These are phyloP conservation scores for Ceratina australensis DNA, from an alignment of 1,140 invertebrate genomes.

Conservation along the genomic window DNA sequence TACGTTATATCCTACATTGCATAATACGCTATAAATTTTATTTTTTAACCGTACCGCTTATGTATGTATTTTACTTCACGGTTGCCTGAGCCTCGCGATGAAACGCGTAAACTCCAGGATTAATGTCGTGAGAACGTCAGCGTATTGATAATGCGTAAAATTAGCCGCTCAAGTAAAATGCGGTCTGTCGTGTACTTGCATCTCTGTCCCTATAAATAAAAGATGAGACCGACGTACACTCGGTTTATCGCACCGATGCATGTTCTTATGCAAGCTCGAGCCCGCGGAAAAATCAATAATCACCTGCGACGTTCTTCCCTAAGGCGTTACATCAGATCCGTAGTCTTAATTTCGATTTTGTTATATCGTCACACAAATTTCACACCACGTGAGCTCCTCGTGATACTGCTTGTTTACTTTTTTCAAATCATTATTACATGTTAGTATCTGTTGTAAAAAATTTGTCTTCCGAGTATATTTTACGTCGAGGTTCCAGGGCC, in stretches of 20 bases:
- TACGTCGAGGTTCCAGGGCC: conserved; percentile 20
- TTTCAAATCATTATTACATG: neutral
- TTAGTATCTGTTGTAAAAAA: neutral
- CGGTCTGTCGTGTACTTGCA: neutral
- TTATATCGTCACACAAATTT: neutral
- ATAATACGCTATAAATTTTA: neutral
- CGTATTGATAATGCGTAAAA: neutral
- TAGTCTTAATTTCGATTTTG: neutral
- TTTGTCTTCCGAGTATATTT: conserved; percentile 41
- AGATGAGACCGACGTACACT: neutral
- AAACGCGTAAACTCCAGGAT: neutral
- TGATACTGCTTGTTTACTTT: neutral
- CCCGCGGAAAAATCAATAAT: conserved; percentile 64
- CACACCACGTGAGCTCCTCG: too few species aligned
- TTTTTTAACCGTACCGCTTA: neutral
- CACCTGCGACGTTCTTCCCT: conserved; percentile 45
- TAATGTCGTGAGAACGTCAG: neutral
- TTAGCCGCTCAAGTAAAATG: neutral
- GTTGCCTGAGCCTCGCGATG: neutral
- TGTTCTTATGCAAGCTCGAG: conserved; percentile 55
- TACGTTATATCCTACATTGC: too few species aligned
- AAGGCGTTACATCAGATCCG: conserved; percentile 20
- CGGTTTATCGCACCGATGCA: conserved; percentile 32
- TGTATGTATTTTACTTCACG: neutral
- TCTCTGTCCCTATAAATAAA: conserved; percentile 42